Base-by-base conservation (phyloP, 2,113 vertebrate genomes). In the Dunckerocampus dactyliophorus region DNA sequence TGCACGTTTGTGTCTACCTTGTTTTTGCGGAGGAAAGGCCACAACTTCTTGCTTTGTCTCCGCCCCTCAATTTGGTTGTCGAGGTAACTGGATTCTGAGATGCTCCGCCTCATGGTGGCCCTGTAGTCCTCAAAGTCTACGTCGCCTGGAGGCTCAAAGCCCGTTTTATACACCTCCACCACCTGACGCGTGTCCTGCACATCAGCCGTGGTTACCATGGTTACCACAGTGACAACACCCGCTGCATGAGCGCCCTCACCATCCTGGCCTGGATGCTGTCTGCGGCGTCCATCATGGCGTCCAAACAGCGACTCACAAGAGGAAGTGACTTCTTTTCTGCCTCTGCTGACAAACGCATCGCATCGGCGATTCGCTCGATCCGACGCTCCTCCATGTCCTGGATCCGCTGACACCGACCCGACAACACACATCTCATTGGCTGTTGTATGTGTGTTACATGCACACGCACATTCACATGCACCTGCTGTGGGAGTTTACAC, bases 1-100 rank as follows among this genome's bases (percentile, higher is more conserved):
- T n/a, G 28, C 3, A 43, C 8, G 20, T n/a, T 6, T 15, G 14
- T 12, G 9, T 34, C 1, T 91, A 96, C 95, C 93, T 98, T 98
- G 82, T 95, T 97, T 82, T 95, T 96, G 67, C 96, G 95, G 82
- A 97, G 94, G 88, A 98, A 98, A 0, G 96, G 96, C 96, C 96
- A 98, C 5, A 98, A 80, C 79, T 95, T 98, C 75, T 93, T 90
- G 74, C 91, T 93, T 17, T 92, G 92, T 0, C 88, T 75, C 57
- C 90, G 92, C 13, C 90, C 89, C 5, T 97, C 95, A 0, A 82
- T 87, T 8, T 91, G 91, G 71, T 92, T 91, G 75, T 93, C 94
- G 0, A 95, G 92, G 22, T 98, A 95, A 88, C 95, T 98, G 62
- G 93, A 93, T 58, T 98, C 94, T 0, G 96, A 98, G 59, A 96